Evolutionary conservation across 1,140 invertebrate genomes (phyloP).

Genomic region (Trialeurodes vaporariorum): DNA sequence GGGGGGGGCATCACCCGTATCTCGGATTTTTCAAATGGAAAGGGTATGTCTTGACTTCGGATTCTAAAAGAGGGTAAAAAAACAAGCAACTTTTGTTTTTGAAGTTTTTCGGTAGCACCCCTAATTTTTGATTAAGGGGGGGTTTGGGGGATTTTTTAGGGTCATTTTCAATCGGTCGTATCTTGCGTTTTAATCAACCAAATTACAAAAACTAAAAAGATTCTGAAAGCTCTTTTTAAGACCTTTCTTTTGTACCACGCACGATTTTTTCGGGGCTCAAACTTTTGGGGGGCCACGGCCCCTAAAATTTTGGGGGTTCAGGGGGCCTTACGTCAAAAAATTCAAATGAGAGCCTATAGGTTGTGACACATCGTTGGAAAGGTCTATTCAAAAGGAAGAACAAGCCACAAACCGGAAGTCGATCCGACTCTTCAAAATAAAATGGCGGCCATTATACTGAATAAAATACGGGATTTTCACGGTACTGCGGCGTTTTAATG

Average conservation of each 20-base stretch:
- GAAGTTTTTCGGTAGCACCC: background rate
- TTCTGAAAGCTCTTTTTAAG: background rate
- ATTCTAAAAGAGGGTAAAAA: background rate
- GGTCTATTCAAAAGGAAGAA: background rate
- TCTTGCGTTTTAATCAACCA: background rate
- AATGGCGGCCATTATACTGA: background rate
- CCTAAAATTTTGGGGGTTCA: background rate
- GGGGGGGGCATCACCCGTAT: background rate
- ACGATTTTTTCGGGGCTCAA: background rate
- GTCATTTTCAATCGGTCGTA: background rate
- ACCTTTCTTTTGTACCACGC: background rate
- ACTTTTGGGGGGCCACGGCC: background rate
- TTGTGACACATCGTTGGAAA: background rate
- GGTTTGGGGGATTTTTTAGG: background rate
- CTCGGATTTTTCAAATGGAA: background rate
- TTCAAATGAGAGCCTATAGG: background rate
- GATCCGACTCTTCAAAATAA: background rate
- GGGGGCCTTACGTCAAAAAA: background rate
- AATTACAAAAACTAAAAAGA: background rate
- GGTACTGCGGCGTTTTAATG: background rate
- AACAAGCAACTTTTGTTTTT: slow-evolving; percentile 1
- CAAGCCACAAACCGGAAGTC: background rate
- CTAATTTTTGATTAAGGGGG: background rate
- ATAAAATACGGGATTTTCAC: background rate
- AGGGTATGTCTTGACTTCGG: background rate